Evolutionary conservation across 2,797 vertebrate species (phyloP).

Genomic region (Acipenser ruthenus): DNA sequence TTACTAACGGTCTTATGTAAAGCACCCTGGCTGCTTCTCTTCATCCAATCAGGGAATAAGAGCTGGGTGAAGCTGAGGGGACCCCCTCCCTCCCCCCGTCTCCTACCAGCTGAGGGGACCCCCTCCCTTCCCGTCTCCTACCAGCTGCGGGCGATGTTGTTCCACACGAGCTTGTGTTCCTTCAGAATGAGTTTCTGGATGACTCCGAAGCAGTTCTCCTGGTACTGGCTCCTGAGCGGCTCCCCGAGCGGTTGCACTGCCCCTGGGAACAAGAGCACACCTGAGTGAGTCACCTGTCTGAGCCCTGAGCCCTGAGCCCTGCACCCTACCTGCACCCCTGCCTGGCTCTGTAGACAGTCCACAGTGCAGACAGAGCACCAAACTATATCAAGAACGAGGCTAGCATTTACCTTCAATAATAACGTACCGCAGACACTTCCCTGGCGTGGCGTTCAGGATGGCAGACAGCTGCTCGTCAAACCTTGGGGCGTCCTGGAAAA

Average conservation of each 20-base stretch:
- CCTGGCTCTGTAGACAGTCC: too few species aligned
- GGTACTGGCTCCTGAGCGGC: conserved; percentile 63
- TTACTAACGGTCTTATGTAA: too few species aligned
- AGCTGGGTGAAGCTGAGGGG: too few species aligned
- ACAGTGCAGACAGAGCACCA: background rate
- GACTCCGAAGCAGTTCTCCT: conserved; percentile 64
- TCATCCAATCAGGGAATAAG: too few species aligned
- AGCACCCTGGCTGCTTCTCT: too few species aligned
- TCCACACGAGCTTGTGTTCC: conserved; percentile 79
- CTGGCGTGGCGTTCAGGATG: conserved; percentile 58
- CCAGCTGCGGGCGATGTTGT: conserved; percentile 57
- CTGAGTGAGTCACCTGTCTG: background rate
- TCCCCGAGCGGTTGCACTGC: conserved; percentile 59
- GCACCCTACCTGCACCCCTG: background rate
- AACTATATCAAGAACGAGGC: background rate
- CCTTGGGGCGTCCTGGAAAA: conserved; percentile 62
- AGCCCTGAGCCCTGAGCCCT: background rate
- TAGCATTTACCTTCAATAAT: conserved; percentile 70
- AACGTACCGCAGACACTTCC: conserved; percentile 66
- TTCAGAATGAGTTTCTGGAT: conserved; percentile 69
- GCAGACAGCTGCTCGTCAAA: conserved; percentile 55
- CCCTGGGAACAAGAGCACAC: conserved; percentile 41
- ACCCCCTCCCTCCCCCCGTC: too few species aligned
- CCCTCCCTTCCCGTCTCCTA: too few species aligned
- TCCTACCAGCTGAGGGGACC: too few species aligned